phyloP scores from a whole-genome alignment of 2,888 invertebrate genomes.

The Amphimallon solstitiale region DNA sequence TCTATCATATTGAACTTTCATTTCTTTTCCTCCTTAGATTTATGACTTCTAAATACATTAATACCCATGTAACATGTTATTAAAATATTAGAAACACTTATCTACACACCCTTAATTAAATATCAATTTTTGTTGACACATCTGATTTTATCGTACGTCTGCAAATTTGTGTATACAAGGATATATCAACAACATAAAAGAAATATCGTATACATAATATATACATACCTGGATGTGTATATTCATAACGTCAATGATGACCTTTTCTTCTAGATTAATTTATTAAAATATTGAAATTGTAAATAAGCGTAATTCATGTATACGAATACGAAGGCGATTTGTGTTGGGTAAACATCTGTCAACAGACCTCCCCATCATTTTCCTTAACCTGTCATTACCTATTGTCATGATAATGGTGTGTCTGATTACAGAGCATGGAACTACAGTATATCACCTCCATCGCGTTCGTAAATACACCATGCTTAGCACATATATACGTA shows the following conservation, averaged over 20 bases:
- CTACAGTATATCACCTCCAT: slow-evolving; percentile 49
- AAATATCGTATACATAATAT: too few species aligned
- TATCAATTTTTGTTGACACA: too few species aligned
- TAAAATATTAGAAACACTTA: too few species aligned
- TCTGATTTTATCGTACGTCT: too few species aligned
- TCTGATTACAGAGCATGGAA: slow-evolving; percentile 53
- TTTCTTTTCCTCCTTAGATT: too few species aligned
- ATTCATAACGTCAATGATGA: neutral
- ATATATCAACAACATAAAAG: too few species aligned
- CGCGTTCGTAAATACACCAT: slow-evolving; percentile 51
- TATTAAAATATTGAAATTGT: slow-evolving; percentile 24
- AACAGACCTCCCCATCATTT: slow-evolving; percentile 61
- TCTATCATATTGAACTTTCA: too few species aligned
- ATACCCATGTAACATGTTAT: too few species aligned
- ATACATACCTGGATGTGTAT: neutral
- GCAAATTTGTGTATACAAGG: too few species aligned
- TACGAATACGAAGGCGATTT: slow-evolving; percentile 24
- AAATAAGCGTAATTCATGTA: slow-evolving; percentile 22
- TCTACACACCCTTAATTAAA: too few species aligned
- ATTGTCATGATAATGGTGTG: slow-evolving; percentile 58
- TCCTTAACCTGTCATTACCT: slow-evolving; percentile 61
- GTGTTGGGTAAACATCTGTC: slow-evolving; percentile 63
- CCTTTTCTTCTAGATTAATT: slow-evolving; percentile 4
- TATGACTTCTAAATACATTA: too few species aligned
- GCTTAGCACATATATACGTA: slow-evolving; percentile 4